Base-by-base conservation (phyloP, 2,113 vertebrate species). In the Balaeniceps rex region DNA sequence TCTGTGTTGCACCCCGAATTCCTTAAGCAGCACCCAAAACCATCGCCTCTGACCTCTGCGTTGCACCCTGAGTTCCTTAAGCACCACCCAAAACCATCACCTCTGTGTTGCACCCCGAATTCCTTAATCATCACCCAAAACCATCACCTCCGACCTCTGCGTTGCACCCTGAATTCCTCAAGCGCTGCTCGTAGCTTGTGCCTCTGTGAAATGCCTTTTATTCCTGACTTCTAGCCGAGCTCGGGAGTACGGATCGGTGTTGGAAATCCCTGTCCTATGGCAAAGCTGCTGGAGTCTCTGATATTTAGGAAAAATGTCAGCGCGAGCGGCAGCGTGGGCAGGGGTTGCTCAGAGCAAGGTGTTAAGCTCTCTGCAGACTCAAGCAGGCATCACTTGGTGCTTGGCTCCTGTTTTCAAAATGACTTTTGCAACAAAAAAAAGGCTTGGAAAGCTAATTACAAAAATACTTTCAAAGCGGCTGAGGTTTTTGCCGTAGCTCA, bases 171-270 rank as follows among this genome's bases (percentile, higher is more conserved):
- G 9, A 13, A 9, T 54, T 47, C 51, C 54, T 54, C 16, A 11
- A 70, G 46, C 8, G 1, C 21, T 18, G 28, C 49, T 44, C 7
- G 0, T 29, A 36, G 33, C 9, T n/a, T 7, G 26, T 14, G 31
- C 26, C 38, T 38, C 82, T 4, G 19, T 4, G 49, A 68, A 64
- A 66, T 21, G 33, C n/a, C 61, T 64, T 55, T 78, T 42, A 31
- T 63, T 38, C 64, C 54, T 13, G 34, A 14, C 28, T 64, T 9
- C 42, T 8, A 24, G 42, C 33, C 57, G 33, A 26, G 14, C 46
- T 26, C 4, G 1, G 31, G 78, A 61, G 31, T 1, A 0, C 3
- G 29, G 47, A 17, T 72, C 31, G 2, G 77, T 2, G 40, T 21
- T 55, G 80, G 70, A 58, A 91, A 64, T 42, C 61, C 54, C n/a